Evolutionary conservation across 2,888 invertebrate species (phyloP).

Genomic region (Drosophila rubida): DNA sequence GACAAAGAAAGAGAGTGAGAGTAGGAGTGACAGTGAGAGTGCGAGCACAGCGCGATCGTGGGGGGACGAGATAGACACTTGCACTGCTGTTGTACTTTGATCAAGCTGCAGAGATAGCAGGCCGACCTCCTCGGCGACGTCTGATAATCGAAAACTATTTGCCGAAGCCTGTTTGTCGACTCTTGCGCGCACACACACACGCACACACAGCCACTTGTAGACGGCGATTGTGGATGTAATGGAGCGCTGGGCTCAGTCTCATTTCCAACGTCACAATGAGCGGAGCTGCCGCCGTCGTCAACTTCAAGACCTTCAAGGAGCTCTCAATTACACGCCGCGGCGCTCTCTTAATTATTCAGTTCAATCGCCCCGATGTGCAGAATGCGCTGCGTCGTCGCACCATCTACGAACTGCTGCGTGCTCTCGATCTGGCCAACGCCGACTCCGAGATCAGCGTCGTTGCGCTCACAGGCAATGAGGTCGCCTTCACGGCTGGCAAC

Average conservation of each 20-base stretch:
- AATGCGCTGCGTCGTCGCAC: conserved; percentile 91
- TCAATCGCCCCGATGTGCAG: conserved; percentile 91
- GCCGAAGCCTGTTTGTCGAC: conserved; percentile 36
- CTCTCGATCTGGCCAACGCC: conserved; percentile 89
- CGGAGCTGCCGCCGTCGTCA: conserved; percentile 28
- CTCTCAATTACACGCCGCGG: conserved; percentile 80
- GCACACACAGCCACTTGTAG: background rate
- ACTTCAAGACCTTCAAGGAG: conserved; percentile 55
- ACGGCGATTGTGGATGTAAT: conserved; percentile 19
- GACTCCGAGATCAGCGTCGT: conserved; percentile 89
- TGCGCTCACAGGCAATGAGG: conserved; percentile 88
- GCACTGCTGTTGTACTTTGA: conserved; percentile 41
- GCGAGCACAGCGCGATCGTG: background rate
- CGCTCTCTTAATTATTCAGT: conserved; percentile 87
- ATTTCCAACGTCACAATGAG: conserved; percentile 41
- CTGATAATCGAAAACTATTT: conserved; percentile 40
- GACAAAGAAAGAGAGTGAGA: background rate
- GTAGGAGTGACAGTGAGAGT: background rate
- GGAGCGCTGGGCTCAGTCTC: conserved; percentile 29
- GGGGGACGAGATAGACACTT: background rate
- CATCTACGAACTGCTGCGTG: conserved; percentile 88
- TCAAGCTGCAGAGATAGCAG: conserved; percentile 30
- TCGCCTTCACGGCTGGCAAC: conserved; percentile 67
- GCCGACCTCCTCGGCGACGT: conserved; percentile 41
- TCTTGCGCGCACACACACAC: conserved; percentile 9